phyloP scores from a whole-genome alignment of 1,140 invertebrate genomes.

The Lethocerus indicus region DNA sequence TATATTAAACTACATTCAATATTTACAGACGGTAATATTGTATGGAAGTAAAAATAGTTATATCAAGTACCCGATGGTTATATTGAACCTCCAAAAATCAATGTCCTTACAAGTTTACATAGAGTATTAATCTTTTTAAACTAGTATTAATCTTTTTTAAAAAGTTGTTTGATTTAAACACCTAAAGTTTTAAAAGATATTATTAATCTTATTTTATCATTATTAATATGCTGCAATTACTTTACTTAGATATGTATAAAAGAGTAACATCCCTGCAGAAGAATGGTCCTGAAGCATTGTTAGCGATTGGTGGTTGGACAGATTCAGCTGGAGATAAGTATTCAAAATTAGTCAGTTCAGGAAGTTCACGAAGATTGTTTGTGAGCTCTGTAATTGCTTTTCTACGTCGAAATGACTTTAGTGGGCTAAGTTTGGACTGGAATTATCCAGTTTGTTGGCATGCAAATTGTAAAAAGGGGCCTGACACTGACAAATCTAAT shows the following conservation, averaged over 20 bases:
- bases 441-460: slow-evolving; percentile 87
- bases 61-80: too few species aligned
- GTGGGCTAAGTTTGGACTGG: slow-evolving; percentile 76
- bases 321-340: slow-evolving; percentile 74
- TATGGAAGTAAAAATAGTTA: too few species aligned
- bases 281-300: slow-evolving; percentile 31
- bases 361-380: slow-evolving; percentile 39
- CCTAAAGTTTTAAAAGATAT: neutral
- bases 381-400: slow-evolving; percentile 46
- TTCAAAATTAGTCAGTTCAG: slow-evolving; percentile 49
- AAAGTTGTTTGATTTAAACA: too few species aligned
- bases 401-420: slow-evolving; percentile 52
- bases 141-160: too few species aligned
- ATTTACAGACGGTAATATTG: too few species aligned
- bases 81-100: too few species aligned
- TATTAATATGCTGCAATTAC: too few species aligned
- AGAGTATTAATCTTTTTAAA: too few species aligned
- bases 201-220: slow-evolving; percentile 3
- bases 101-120: too few species aligned
- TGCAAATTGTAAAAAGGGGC: slow-evolving; percentile 67
- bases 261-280: slow-evolving; percentile 23
- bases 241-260: slow-evolving; percentile 51
- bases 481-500: slow-evolving; percentile 53
- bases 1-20: too few species aligned
- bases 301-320: slow-evolving; percentile 81